Conservation (phyloP, 2,888 invertebrate species). For the Bursaphelenchus okinawaensis region DNA sequence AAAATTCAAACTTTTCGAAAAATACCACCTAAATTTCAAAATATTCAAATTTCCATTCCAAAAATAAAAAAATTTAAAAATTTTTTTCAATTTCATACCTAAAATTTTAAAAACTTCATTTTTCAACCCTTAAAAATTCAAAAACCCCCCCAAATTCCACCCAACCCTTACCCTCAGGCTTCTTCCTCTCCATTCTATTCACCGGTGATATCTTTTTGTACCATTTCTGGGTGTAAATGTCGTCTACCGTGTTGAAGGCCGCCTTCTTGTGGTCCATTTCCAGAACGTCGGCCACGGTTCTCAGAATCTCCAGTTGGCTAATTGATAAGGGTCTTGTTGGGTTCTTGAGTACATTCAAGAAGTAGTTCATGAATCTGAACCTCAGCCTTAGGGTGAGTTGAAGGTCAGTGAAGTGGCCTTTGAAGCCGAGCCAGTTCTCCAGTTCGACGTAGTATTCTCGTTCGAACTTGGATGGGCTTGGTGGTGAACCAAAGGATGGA, state of each 20-base stretch:
- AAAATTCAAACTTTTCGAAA: too few relatives aligned
- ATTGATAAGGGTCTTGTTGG: conserved; percentile 14
- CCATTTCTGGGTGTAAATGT: conserved; percentile 10
- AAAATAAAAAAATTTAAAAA: too few relatives aligned
- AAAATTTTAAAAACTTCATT: too few relatives aligned
- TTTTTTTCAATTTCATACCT: too few relatives aligned
- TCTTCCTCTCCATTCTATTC: neutral
- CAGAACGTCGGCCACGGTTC: neutral
- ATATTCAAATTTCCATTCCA: too few relatives aligned
- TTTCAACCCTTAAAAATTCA: neutral
- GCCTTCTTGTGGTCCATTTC: conserved; percentile 7
- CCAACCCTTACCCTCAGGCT: neutral
- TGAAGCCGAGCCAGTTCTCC: conserved; percentile 30
- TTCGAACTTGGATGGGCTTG: conserved; percentile 5
- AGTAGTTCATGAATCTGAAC: conserved; percentile 50
- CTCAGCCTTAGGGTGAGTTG: conserved; percentile 37
- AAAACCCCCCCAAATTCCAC: too few relatives aligned
- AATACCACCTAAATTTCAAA: too few relatives aligned
- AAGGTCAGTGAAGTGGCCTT: conserved; percentile 31
- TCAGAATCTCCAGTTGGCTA: neutral
- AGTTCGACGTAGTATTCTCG: conserved; percentile 27
- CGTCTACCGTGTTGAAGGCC: conserved; percentile 18
- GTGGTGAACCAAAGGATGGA: too few relatives aligned
- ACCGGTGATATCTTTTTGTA: too few relatives aligned
- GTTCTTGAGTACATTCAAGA: conserved; percentile 36